Base-by-base conservation (phyloP, 2,888 invertebrate genomes). In the Acleris laterana region DNA sequence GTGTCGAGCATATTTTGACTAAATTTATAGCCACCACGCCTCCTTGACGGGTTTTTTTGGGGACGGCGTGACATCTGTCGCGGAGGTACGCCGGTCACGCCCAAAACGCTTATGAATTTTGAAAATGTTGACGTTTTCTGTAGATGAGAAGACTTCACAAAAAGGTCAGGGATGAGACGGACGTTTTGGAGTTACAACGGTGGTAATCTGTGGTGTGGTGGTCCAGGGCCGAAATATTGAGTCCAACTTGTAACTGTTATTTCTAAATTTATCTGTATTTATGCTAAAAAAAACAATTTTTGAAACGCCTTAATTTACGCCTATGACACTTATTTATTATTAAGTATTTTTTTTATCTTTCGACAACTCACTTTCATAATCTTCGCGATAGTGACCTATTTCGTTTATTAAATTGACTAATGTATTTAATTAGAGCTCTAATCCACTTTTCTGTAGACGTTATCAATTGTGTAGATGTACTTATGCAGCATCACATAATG, bases 21-120 rank as follows among this genome's bases (percentile, higher is more conserved):
- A 90, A 90, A 93, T 93, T 93, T 93, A 93, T 93, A 88, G 81
- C 86, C 76, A 85, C 92, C 93, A 90, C 93, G 93, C 93, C 93
- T 91, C 79, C 86, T 80, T 70, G 79, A 75, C 82, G 79, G 78
- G 77, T 80, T 89, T 91, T 32, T 89, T 84, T 77, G 87, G 89
- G 89, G 90, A 89, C 84, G 85, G 83, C 75, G 74, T 77, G 84
- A 88, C 92, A 92, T 91, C 91, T 92, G 92, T 86, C 88, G 88
- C 75, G 78, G 82, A 17, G 80, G 81, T 73, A 76, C 68, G 69
- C 76, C 68, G 69, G 85, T 87, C 86, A 90, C 91, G 91, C 91
- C 91, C 87, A 74, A 56, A 76, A 72, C 70, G 77, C 68, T 77
- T 73, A 77, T 80, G 81, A 84, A 85, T 84, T 78, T 77, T 65